These are phyloP conservation scores for Oxyruncus cristatus DNA, from an alignment of 2,113 vertebrate genomes.

Conservation along the genomic window DNA sequence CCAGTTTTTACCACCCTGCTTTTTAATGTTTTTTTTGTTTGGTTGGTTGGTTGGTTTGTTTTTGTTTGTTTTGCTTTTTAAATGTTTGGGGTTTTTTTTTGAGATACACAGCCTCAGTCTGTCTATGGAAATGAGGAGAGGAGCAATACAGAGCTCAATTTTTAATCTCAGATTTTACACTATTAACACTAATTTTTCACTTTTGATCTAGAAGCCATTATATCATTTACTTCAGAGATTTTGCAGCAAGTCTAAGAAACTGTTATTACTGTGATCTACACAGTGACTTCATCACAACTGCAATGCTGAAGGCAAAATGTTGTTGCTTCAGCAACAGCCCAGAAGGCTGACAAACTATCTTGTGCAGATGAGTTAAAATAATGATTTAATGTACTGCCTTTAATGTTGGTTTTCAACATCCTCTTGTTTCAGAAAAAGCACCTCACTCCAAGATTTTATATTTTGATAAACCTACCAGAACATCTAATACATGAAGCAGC, in stretches of 20 bases:
- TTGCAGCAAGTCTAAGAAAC: neutral
- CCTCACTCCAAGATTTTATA: neutral
- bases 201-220: neutral
- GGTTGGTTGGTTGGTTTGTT: too few species aligned
- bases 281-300: neutral
- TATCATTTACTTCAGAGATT: neutral
- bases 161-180: neutral
- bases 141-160: neutral
- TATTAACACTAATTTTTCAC: neutral
- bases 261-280: neutral
- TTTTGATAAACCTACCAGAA: neutral
- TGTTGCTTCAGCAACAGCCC: neutral
- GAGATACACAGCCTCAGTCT: neutral
- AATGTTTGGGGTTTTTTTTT: too few species aligned
- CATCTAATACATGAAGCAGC: neutral
- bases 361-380: neutral
- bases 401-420: neutral
- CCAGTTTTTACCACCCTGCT: rapidly evolving
- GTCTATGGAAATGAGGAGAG: neutral
- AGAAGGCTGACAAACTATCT: neutral
- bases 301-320: neutral
- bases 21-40: neutral
- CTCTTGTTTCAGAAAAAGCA: neutral
- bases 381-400: neutral
- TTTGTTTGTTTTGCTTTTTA: too few species aligned